Evolutionary conservation across 2,797 vertebrate genomes (phyloP), one percentile per base, ranked within the genome.

Genomic region (Gymnothorax reevesii): DNA sequence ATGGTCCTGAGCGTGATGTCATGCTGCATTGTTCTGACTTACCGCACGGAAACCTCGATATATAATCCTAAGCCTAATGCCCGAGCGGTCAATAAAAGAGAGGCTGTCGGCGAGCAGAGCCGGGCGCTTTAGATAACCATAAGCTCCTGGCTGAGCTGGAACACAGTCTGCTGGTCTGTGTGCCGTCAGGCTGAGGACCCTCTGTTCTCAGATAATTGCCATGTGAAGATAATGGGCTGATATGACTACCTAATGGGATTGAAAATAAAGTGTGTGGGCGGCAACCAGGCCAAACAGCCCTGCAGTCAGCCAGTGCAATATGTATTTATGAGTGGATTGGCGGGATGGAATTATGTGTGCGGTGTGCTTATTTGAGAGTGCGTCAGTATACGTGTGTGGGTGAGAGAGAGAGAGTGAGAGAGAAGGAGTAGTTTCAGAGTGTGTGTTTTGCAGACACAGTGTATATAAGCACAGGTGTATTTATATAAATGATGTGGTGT

Each of bases 141-240:
- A 52, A 52, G 33, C 49, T 42, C 73, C 42, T 13, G 1, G 42
- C 73, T 6, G 73, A 52, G 33, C 77, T 9, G 77, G 77, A 80
- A 80, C 77, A 80, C 77, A 2, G 73, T 49, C 22, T 62, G 12
- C 27, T 64, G 75, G 17, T 22, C 59, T 25, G 49, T n/a, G 60
- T 82, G 54, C 66, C 52, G 25, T 86, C 60, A 55, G 60, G 59
- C 75, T 49, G 77, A 55, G 77, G 17, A 79, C 75, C 75, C 60
- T 64, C 85, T 83, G 83, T 85, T 69, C 87, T 57, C 79, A 49
- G 71, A 89, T 90, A 90, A 91, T 88, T 88, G 79, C 85, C 82
- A 52, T 89, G 71, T 88, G 89, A 86, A 88, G 90, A 90, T 90
- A 84, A 85, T 62, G 80, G 80, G 84, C 54, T 60, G 84, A 83